Percentiles rank a stretch among this genome's conserved stretches.
These are phyloP conservation scores for Oreochromis aureus DNA, from an alignment of 2,113 vertebrate genomes.

Conservation along the genomic window DNA sequence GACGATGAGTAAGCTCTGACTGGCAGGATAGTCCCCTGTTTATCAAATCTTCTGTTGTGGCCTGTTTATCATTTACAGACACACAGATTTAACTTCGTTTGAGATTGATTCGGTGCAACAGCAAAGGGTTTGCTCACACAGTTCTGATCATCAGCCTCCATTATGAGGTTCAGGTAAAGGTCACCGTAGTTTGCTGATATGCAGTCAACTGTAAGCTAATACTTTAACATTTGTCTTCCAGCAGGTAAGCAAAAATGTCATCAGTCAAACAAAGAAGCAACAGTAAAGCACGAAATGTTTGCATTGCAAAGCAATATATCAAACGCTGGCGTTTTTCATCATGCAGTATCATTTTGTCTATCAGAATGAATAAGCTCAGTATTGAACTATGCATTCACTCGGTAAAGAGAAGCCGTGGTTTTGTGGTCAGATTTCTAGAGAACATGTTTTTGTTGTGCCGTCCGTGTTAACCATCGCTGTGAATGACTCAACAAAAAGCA, in stretches of 20 bases:
- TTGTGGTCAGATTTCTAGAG: background rate
- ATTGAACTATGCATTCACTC: background rate
- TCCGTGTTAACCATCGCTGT: background rate
- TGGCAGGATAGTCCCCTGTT: background rate
- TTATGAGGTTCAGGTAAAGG: background rate
- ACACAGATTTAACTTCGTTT: background rate
- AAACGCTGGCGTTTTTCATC: background rate
- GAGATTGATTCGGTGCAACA: background rate
- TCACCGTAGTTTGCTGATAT: background rate
- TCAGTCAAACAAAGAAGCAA: background rate
- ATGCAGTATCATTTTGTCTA: background rate
- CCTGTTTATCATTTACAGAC: background rate
- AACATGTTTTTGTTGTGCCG: background rate
- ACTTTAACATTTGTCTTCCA: background rate
- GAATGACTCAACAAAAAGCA: background rate
- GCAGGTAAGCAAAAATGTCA: background rate
- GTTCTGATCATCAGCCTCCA: background rate
- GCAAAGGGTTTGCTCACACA: background rate
- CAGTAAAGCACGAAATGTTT: background rate
- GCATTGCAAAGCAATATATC: background rate
- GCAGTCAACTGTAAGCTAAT: background rate
- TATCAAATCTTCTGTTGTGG: background rate
- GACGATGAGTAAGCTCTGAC: slow-evolving; percentile 15
- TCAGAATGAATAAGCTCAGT: background rate
- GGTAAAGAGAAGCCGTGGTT: background rate